A percentile compares a stretch with the other conserved stretches of the same genome.
Evolutionary conservation across 2,113 vertebrate species (phyloP).

Genomic region (Cinclus mexicanus): DNA sequence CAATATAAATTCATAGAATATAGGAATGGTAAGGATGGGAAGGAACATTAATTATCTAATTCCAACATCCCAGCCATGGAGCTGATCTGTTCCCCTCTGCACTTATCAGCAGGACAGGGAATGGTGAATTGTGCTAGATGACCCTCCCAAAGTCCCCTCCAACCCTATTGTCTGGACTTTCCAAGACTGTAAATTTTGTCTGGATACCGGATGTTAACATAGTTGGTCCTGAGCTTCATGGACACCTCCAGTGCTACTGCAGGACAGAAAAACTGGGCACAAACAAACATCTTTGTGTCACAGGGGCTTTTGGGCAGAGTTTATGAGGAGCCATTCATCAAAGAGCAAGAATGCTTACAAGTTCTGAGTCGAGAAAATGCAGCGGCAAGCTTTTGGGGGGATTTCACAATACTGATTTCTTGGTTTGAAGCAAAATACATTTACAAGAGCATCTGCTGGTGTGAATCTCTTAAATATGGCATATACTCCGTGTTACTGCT

Average conservation of each 20-base stretch:
- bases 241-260: not conserved
- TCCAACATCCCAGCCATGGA: not conserved
- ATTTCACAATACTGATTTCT: conserved; percentile 60
- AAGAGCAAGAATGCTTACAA: conserved; percentile 35
- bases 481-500: conserved; percentile 41
- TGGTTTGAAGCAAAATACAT: conserved; percentile 63
- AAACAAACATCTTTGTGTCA: not conserved
- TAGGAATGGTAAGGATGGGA: not conserved
- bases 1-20: not conserved
- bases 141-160: not conserved
- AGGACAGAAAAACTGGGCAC: not conserved
- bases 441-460: conserved; percentile 62
- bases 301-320: not conserved
- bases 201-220: not conserved
- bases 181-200: not conserved
- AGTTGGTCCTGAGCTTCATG: not conserved
- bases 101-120: not conserved
- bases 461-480: conserved; percentile 55
- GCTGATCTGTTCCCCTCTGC: not conserved
- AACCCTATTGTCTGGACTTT: not conserved
- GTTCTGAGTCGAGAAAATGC: conserved; percentile 39
- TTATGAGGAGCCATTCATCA: conserved; percentile 29
- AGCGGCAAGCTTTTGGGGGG: conserved; percentile 19
- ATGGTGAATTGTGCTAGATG: not conserved
- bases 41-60: not conserved